Evolutionary conservation across 2,113 vertebrate species (phyloP).

Genomic region (Clarias batrachus): DNA sequence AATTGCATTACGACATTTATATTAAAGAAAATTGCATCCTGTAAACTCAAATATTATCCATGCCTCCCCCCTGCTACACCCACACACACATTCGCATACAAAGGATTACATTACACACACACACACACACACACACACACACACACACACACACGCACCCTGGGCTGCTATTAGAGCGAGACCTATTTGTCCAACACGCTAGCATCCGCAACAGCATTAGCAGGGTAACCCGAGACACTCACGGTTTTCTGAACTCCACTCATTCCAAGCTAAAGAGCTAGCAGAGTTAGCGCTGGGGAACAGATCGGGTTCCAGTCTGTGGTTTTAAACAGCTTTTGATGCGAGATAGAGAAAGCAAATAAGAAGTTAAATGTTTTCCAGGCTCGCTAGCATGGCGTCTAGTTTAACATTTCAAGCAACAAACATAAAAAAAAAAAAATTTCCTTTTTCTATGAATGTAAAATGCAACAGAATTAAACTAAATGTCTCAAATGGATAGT

Average conservation of each 20-base stretch:
- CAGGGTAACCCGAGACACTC: constrained; percentile 79
- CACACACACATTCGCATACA: constrained; percentile 63
- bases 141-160: constrained; percentile 48
- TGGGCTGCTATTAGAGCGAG: constrained; percentile 77
- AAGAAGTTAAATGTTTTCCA: neutral
- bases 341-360: neutral
- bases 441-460: neutral
- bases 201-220: constrained; percentile 91
- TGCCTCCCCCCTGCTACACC: constrained; percentile 61
- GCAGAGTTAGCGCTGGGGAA: constrained; percentile 49
- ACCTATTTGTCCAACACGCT: constrained; percentile 85
- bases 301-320: constrained; percentile 75
- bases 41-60: constrained; percentile 87
- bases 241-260: constrained; percentile 62
- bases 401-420: neutral
- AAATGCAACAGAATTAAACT: neutral
- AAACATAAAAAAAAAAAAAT: too few species aligned
- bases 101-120: constrained; percentile 55
- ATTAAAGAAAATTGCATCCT: constrained; percentile 92
- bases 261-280: constrained; percentile 68
- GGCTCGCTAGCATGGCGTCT: neutral
- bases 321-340: constrained; percentile 72
- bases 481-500: neutral
- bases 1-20: constrained; percentile 92
- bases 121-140: constrained; percentile 48